Evolutionary conservation across 2,888 invertebrate genomes (phyloP), one percentile per base, ranked within the genome.

Genomic region (Cheilosia pagana): DNA sequence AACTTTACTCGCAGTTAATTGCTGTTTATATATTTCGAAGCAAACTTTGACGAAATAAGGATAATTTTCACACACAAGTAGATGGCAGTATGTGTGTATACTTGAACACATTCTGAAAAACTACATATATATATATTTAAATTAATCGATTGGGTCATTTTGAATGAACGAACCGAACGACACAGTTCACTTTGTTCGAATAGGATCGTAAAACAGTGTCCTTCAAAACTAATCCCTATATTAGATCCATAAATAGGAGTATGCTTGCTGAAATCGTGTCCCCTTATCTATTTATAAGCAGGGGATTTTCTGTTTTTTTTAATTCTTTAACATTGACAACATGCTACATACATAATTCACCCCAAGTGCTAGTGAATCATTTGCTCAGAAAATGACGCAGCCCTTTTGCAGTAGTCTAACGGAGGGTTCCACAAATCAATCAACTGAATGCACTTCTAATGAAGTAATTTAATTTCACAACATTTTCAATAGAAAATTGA

Each of bases 401-500:
- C 5, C 43, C 16, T 43, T 43, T 43, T 43, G 43, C 43, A 43
- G 43, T 43, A 16, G 14, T 43, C 43, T 43, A 43, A 6, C 16
- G 43, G 16, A n/a, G 16, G 43, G 43, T 43, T 43, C 16, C 16
- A 57, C 55, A 50, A 82, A 62, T 68, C 78, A 82, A 78, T 68
- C 82, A 78, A 74, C 62, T 78, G 82, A 78, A 82, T 82, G 82
- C 82, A 82, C 78, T 74, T 62, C 72, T 82, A 82, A 82, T 67
- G 77, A 77, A 74, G 72, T 55, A 72, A 67, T 77, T 71, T 71
- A 48, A 52, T 76, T 65, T 48, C 25, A 43, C 31, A 28, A 23
- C 25, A 50, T 41, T 41, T 41, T 41, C 41, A 14, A 41, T 7
- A 16, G 25, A 63, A 45, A 45, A 41, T 41, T 35, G 3, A 41